Conservation (phyloP, 2,888 invertebrate species). For the Diplolepis rosae region DNA sequence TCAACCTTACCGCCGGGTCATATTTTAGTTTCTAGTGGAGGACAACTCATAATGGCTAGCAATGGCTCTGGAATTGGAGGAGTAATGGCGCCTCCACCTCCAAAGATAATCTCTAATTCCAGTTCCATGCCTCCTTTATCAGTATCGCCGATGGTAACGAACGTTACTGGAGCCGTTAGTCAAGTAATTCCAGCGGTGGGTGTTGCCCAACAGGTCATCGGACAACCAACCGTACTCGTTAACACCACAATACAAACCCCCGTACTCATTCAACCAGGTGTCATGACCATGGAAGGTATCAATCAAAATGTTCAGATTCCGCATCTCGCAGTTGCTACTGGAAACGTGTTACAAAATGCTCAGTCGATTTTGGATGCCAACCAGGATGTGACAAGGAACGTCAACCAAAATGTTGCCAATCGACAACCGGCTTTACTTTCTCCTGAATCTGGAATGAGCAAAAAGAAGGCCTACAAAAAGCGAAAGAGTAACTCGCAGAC, state of each 20-base stretch:
- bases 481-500: constrained; percentile 82
- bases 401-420: constrained; percentile 60
- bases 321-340: constrained; percentile 79
- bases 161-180: constrained; percentile 79
- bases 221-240: constrained; percentile 86
- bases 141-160: constrained; percentile 79
- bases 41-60: constrained; percentile 82
- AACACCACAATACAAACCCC: constrained; percentile 84
- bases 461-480: constrained; percentile 80
- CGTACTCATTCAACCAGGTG: constrained; percentile 85
- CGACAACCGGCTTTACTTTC: constrained; percentile 76
- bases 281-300: constrained; percentile 85
- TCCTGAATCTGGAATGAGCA: constrained; percentile 79
- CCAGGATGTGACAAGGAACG: constrained; percentile 65
- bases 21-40: constrained; percentile 85
- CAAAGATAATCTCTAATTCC: constrained; percentile 73
- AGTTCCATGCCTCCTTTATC: constrained; percentile 78
- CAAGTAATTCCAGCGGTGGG: constrained; percentile 81
- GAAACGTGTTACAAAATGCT: constrained; percentile 79
- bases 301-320: constrained; percentile 83
- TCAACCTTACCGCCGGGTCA: constrained; percentile 79
- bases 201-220: constrained; percentile 80
- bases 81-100: constrained; percentile 80
- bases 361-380: constrained; percentile 75
- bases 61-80: constrained; percentile 75